phyloP scores from a whole-genome alignment of 1,140 invertebrate species.

The Eurytemora carolleeae region DNA sequence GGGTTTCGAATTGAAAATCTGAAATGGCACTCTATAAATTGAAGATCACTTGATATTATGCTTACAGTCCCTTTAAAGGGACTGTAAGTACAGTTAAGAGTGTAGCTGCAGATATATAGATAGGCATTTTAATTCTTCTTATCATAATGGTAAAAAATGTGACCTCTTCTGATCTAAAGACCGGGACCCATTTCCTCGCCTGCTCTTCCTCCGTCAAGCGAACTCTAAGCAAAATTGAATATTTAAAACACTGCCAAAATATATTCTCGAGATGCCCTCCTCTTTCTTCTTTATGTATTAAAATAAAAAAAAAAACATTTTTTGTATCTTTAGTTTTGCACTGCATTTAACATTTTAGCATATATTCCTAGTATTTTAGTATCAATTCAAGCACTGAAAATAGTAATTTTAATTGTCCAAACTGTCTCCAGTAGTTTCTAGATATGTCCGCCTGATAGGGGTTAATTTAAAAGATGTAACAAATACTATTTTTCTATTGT shows the following conservation, averaged over 20 bases:
- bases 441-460: too few species aligned
- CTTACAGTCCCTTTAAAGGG: not conserved
- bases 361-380: not conserved
- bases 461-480: too few species aligned
- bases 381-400: not conserved
- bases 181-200: not conserved
- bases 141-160: not conserved
- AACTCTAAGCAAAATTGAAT: not conserved
- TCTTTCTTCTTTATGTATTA: not conserved
- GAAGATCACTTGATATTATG: not conserved
- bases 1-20: not conserved
- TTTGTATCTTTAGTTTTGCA: not conserved
- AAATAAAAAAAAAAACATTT: not conserved
- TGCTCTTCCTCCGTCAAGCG: not conserved
- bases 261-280: too few species aligned
- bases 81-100: not conserved
- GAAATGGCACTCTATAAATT: not conserved
- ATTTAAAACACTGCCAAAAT: too few species aligned
- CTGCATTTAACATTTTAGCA: not conserved
- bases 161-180: not conserved
- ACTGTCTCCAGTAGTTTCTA: too few species aligned
- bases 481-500: too few species aligned
- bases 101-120: not conserved
- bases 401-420: not conserved
- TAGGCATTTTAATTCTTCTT: not conserved